phyloP scores from a whole-genome alignment of 2,113 vertebrate species.

The Emberiza fucata region DNA sequence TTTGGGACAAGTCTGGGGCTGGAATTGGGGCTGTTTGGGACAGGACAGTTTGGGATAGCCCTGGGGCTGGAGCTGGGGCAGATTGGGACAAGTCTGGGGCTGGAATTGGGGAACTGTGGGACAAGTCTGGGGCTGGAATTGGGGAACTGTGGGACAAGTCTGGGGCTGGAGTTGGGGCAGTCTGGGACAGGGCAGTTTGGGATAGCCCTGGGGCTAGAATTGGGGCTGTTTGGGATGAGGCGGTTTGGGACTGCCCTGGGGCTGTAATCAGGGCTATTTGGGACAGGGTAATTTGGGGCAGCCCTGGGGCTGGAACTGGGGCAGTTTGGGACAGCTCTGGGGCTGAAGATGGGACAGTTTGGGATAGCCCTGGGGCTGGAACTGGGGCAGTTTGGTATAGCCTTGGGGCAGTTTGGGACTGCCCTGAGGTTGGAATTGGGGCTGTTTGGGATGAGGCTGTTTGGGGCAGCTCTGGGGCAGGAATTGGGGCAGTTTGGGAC shows the following conservation, averaged over 20 bases:
- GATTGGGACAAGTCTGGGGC: background rate
- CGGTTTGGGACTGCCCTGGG: rapidly evolving
- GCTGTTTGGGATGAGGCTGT: background rate
- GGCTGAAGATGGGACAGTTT: too few relatives aligned
- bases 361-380: background rate
- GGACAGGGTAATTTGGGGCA: too few relatives aligned
- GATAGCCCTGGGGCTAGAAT: rapidly evolving
- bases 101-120: too few relatives aligned
- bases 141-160: background rate
- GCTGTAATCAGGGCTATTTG: background rate
- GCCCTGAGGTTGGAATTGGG: rapidly evolving
- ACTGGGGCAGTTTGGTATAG: background rate
- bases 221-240: background rate
- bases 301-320: rapidly evolving
- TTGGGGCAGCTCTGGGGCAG: rapidly evolving
- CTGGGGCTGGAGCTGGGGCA: rapidly evolving
- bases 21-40: background rate
- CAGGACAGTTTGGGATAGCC: rapidly evolving
- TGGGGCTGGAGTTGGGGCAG: rapidly evolving
- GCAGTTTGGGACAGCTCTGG: too few relatives aligned
- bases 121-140: background rate
- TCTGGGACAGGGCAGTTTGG: background rate
- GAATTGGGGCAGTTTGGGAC: background rate
- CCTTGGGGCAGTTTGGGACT: background rate
- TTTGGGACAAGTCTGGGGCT: background rate